These are phyloP conservation scores for Neoaliturus tenellus DNA, from an alignment of 2,888 invertebrate species.

Conservation along the genomic window DNA sequence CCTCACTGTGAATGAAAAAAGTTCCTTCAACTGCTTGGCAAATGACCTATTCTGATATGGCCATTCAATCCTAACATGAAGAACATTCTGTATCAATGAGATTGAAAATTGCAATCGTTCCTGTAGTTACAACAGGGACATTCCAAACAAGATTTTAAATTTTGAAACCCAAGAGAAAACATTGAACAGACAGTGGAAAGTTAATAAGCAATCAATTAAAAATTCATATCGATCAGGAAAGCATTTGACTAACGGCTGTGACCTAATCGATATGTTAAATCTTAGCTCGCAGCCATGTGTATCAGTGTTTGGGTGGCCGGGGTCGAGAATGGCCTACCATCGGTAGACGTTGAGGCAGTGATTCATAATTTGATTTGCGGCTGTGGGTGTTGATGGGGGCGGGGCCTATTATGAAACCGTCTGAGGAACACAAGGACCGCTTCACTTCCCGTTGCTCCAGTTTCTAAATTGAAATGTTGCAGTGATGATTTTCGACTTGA, in stretches of 20 bases:
- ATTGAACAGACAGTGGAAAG: neutral
- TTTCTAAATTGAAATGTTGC: conserved; percentile 22
- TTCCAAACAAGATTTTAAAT: neutral
- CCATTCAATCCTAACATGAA: no score
- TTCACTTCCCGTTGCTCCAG: conserved; percentile 16
- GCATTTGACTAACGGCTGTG: neutral
- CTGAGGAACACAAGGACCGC: neutral
- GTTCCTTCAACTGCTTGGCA: no score
- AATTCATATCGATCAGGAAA: neutral
- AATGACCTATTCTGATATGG: no score
- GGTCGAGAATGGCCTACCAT: neutral
- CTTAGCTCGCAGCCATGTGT: neutral
- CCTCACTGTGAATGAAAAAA: no score
- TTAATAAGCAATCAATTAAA: conserved; percentile 20
- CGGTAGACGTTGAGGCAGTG: neutral
- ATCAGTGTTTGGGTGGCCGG: neutral
- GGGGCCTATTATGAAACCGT: neutral
- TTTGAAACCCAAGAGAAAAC: neutral
- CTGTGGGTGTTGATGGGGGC: conserved; percentile 21
- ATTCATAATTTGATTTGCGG: conserved; percentile 14
- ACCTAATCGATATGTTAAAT: conserved; percentile 16
- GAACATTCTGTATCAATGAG: no score
- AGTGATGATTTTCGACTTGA: neutral
- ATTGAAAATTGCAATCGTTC: no score
- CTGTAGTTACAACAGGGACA: neutral